Base-by-base conservation (phyloP, 2,113 vertebrate genomes). In the Entomyzon cyanotis region DNA sequence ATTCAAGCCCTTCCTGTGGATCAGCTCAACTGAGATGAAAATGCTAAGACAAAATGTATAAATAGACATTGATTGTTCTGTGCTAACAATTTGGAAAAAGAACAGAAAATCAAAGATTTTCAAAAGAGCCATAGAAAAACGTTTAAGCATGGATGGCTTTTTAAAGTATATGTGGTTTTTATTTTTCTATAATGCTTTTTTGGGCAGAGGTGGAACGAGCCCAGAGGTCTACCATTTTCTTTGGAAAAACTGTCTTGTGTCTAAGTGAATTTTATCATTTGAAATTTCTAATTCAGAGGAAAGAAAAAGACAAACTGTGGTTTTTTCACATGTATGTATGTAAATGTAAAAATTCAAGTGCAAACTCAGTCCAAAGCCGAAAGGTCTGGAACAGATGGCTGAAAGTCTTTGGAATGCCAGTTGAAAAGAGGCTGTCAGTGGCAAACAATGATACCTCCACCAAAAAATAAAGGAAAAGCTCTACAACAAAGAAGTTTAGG, bases 301-400 rank as follows among this genome's bases (percentile, higher is more conserved):
- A 80, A 64, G 23, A 83, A 95, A 88, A 91, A 37, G 3, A 73
- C 41, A 63, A 95, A 88, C 24, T 33, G 42, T 7, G 15, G 4
- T 59, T 91, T 77, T 65, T 90, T 67, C 46, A 62, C 46, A 35
- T 18, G 8, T 69, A 59, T 62, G n/a, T 31, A 83, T 90, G 41
- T 44, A 62, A 90, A 93, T 80, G 37, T 46, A 89, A 91, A 96
- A 75, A 82, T 68, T 91, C 28, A 84, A 79, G 80, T 82, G 55
- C 50, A 91, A 84, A 84, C 76, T 93, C 9, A 2, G 44, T 84
- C 78, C 59, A 81, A 91, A 75, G 58, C 31, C 8, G 33, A 89
- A 95, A 95, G 71, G 56, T 83, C 59, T 95, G 87, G 31, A 95
- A 96, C 82, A 94, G 87, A 97, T 88, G 92, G 79, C 60, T 92